Percentiles rank a stretch among this genome's conserved stretches.
Evolutionary conservation across 2,797 vertebrate species (phyloP).

Genomic region (Sebastes diaconus): DNA sequence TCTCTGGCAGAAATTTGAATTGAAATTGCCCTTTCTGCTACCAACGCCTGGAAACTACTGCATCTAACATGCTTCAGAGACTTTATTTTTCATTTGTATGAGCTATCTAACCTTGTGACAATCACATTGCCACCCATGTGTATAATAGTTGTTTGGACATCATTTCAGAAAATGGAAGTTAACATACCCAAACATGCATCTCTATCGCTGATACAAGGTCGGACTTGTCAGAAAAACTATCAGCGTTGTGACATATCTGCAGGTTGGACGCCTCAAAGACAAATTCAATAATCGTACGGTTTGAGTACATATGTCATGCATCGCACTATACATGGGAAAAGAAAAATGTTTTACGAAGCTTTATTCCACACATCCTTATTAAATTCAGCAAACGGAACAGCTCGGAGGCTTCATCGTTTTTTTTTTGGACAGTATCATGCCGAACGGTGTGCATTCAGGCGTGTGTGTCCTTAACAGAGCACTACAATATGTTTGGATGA

Average conservation of each 20-base stretch:
- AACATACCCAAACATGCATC: constrained; percentile 40
- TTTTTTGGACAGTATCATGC: neutral
- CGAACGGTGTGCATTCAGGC: neutral
- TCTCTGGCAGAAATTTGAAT: constrained; percentile 35
- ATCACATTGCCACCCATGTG: constrained; percentile 70
- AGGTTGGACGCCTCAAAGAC: neutral
- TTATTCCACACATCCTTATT: neutral
- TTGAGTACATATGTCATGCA: neutral
- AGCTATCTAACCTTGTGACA: constrained; percentile 71
- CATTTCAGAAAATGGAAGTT: constrained; percentile 65
- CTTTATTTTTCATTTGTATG: constrained; percentile 70
- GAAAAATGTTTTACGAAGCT: neutral
- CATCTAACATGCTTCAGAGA: constrained; percentile 65
- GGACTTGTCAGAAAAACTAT: constrained; percentile 24
- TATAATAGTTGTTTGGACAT: constrained; percentile 70
- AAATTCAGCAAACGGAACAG: neutral
- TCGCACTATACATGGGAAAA: neutral
- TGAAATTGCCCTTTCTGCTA: constrained; percentile 44
- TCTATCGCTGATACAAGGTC: constrained; percentile 33
- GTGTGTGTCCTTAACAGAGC: constrained; percentile 49
- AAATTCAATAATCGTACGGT: neutral
- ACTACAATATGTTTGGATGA: constrained; percentile 65
- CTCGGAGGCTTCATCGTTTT: neutral
- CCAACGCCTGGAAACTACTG: constrained; percentile 14
- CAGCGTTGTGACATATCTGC: neutral